phyloP scores from a whole-genome alignment of 2,888 invertebrate species.

The Oligia strigilis region DNA sequence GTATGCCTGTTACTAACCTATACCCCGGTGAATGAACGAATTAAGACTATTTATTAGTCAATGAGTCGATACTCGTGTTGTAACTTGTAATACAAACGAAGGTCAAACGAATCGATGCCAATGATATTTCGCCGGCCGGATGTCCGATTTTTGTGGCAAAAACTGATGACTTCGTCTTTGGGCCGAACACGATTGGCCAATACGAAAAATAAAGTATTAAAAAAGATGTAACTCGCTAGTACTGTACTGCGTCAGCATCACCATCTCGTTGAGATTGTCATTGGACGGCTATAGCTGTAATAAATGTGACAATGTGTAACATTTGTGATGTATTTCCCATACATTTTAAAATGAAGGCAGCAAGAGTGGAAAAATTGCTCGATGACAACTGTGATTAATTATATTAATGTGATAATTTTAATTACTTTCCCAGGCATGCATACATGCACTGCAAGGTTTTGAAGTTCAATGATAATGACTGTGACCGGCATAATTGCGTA shows the following conservation, averaged over 20 bases:
- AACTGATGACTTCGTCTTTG: slow-evolving; percentile 42
- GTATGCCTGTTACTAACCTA: slow-evolving; percentile 27
- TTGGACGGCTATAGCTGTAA: slow-evolving; percentile 8
- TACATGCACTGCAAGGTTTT: not conserved
- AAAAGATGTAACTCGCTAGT: not conserved
- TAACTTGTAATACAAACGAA: slow-evolving; percentile 47
- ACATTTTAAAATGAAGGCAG: slow-evolving; percentile 17
- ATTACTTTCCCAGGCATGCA: not conserved
- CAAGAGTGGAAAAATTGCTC: not conserved
- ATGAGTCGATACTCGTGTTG: slow-evolving; percentile 51
- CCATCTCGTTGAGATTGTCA: slow-evolving; percentile 1
- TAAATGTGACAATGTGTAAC: not conserved
- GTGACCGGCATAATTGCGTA: not conserved
- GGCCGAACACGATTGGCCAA: slow-evolving; percentile 25
- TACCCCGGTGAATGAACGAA: slow-evolving; percentile 27
- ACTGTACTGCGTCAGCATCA: slow-evolving; percentile 4
- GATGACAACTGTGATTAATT: not conserved
- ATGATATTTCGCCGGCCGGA: slow-evolving; percentile 56
- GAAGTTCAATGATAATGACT: not conserved
- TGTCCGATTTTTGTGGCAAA: slow-evolving; percentile 63
- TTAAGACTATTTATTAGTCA: slow-evolving; percentile 43
- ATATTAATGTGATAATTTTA: too few species aligned
- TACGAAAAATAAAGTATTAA: slow-evolving; percentile 15
- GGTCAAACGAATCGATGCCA: slow-evolving; percentile 66
- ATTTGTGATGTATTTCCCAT: slow-evolving; percentile 11